Conservation (phyloP, 2,888 invertebrate species). For the Perithous albicinctus region DNA sequence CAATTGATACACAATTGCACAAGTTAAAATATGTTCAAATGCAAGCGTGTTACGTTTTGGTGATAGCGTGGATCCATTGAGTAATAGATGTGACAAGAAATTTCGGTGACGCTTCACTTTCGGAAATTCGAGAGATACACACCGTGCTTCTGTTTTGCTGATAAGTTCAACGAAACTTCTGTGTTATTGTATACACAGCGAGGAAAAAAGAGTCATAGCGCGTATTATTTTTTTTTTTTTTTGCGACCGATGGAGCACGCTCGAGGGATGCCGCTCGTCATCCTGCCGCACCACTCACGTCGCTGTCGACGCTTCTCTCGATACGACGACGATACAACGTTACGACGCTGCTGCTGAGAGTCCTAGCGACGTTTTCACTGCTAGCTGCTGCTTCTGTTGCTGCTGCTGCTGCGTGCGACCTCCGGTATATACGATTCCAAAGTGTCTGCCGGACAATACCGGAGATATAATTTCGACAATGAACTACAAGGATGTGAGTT, state of each 20-base stretch:
- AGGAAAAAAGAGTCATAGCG: neutral
- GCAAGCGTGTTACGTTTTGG: neutral
- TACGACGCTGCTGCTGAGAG: constrained; percentile 1
- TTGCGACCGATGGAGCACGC: constrained; percentile 1
- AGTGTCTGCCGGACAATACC: constrained; percentile 1
- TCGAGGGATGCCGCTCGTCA: constrained; percentile 28
- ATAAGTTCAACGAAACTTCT: no score
- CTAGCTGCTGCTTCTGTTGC: no score
- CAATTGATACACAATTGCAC: no score
- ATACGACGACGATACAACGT: neutral
- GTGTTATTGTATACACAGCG: neutral
- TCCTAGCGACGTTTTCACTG: neutral
- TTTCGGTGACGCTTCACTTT: constrained; percentile 14
- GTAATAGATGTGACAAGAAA: neutral
- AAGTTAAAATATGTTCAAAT: no score
- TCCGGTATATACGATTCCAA: neutral
- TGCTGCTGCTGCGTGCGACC: neutral
- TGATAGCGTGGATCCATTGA: neutral
- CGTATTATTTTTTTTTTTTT: no score
- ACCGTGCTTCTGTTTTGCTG: neutral
- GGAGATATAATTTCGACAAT: neutral
- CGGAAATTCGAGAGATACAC: neutral
- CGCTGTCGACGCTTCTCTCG: neutral
- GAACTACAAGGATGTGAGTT: constrained; percentile 32
- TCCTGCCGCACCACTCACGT: constrained; percentile 12